These are phyloP conservation scores for Sebastes steindachneri DNA, from an alignment of 2,797 vertebrate genomes.

Conservation along the genomic window DNA sequence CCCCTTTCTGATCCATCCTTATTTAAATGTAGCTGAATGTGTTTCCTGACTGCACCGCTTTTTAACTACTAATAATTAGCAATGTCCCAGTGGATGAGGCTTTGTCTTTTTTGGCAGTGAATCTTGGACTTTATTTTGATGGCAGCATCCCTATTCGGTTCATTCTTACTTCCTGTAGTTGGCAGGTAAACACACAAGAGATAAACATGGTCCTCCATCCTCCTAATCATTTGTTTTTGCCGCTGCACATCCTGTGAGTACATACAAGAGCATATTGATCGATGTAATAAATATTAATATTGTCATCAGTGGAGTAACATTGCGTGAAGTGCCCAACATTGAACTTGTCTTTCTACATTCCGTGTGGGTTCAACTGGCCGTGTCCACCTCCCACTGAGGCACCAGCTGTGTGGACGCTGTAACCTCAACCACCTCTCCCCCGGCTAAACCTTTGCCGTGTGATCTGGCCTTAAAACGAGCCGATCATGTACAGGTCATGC, in stretches of 20 bases:
- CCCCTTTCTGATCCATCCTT: neutral
- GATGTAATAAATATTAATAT: neutral
- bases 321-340: neutral
- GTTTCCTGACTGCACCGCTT: neutral
- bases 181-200: neutral
- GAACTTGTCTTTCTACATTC: neutral
- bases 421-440: neutral
- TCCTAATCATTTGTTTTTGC: neutral
- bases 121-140: neutral
- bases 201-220: neutral
- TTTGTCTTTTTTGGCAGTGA: neutral
- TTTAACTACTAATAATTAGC: neutral
- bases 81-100: neutral
- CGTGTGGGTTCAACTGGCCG: neutral
- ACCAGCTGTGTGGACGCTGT: constrained; percentile 38
- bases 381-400: constrained; percentile 12
- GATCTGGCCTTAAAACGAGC: constrained; percentile 34
- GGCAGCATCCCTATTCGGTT: neutral
- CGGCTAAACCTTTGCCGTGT: constrained; percentile 18
- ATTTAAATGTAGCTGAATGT: neutral
- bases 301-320: neutral
- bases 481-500: constrained; percentile 24
- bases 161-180: neutral
- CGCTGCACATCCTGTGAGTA: neutral
- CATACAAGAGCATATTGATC: neutral